A percentile compares a stretch with the other conserved stretches of the same genome.
phyloP scores from a whole-genome alignment of 2,113 vertebrate genomes.

The Addax nasomaculatus region DNA sequence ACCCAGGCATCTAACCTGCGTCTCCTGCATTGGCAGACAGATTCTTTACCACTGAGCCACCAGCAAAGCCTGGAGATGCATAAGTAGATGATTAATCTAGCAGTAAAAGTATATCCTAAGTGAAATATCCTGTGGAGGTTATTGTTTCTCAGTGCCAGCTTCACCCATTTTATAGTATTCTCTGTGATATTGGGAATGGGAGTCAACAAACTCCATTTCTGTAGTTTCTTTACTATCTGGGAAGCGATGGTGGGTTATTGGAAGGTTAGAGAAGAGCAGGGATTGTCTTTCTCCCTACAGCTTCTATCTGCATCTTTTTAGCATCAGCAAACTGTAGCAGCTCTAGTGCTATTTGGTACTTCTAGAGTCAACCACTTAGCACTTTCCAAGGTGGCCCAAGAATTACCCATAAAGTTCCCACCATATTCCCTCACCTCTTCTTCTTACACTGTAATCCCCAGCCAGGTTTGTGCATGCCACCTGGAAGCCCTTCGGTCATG shows the following conservation, averaged over 20 bases:
- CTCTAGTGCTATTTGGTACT: background rate
- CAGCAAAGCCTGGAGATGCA: background rate
- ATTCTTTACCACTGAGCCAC: background rate
- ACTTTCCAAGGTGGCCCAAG: background rate
- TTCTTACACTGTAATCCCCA: accelerated
- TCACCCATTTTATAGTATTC: background rate
- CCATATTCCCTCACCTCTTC: accelerated
- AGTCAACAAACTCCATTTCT: background rate
- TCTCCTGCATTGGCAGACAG: background rate
- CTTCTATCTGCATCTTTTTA: background rate
- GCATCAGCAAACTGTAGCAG: background rate
- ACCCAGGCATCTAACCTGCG: background rate
- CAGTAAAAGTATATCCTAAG: background rate
- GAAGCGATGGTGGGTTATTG: background rate
- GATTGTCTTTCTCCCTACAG: background rate
- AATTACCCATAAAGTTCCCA: background rate
- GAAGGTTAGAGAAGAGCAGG: background rate
- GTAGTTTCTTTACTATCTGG: background rate
- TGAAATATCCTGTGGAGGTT: no score
- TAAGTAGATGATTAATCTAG: background rate
- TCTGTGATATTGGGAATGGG: background rate
- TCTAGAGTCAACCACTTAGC: background rate
- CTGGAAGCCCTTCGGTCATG: background rate
- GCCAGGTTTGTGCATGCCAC: no score
- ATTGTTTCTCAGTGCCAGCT: background rate